Base-by-base conservation (phyloP, 1,140 invertebrate species). In the Geopemphigus sp. region DNA sequence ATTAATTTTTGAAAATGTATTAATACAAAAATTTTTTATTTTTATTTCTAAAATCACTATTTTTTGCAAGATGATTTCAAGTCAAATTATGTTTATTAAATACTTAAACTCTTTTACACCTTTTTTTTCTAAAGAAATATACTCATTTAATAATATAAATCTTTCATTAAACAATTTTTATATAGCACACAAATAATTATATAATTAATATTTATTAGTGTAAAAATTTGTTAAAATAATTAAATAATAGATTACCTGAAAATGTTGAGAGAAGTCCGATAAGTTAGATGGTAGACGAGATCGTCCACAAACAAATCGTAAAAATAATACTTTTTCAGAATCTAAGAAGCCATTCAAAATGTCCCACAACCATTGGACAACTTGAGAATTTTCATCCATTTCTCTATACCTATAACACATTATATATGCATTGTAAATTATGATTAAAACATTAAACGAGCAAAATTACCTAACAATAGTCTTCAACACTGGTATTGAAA, bases 271-370 rank as follows among this genome's bases (percentile, higher is more conserved):
- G 39, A 92, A 87, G 84, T 92, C 90, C 59, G 90, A 89, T 64
- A 91, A 85, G 84, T 91, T 91, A 12, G 88, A 88, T 15, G 91
- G 91, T 12, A 92, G 85, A 54, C 91, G 84, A 15, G 90, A 91
- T 80, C 90, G 84, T 10, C 90, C 90, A 24, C 89, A 91, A 2
- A 92, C 90, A 85, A 92, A 92, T 80, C 90, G 84, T 86, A 92
- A 88, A 83, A 92, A 92, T 53, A 91, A 85, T 39, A 91, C 90
- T 72, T 90, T 84, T 83, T 91, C 90, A 26, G 87, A 86, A 84
- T 91, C 90, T 5, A 87, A 88, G 84, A 92, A 91, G 47, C 84
- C 85, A 83, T 91, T 89, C 68, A 92, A 85, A 47, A 90, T 89
- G 59, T 87, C 85, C 90, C 90, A 92, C 59, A 92, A 84, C 90